Percentiles rank a stretch among this genome's conserved stretches.
Evolutionary conservation across 1,140 invertebrate genomes (phyloP).

Genomic region (Triops longicaudatus): DNA sequence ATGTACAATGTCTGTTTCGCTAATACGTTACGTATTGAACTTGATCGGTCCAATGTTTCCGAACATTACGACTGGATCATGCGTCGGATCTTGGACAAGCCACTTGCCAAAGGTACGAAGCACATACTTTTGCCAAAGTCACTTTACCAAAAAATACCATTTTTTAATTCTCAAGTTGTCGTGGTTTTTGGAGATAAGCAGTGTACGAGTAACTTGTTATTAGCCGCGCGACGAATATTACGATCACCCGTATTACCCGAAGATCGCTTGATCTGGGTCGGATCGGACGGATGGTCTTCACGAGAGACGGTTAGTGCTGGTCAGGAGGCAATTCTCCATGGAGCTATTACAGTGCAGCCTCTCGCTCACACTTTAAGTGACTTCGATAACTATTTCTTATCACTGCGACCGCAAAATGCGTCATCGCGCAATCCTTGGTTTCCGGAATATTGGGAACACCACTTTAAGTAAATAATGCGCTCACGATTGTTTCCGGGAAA

Average conservation of each 20-base stretch:
- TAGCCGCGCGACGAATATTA: conserved; percentile 37
- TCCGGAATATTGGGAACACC: conserved; percentile 54
- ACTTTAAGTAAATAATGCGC: conserved; percentile 43
- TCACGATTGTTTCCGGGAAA: no score
- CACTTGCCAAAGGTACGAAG: conserved; percentile 35
- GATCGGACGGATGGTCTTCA: conserved; percentile 48
- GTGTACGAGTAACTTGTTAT: conserved; percentile 40
- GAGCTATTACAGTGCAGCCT: conserved; percentile 49
- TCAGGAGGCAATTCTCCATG: conserved; percentile 39
- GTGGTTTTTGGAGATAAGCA: conserved; percentile 48
- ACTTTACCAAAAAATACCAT: background rate
- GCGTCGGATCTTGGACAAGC: conserved; percentile 35
- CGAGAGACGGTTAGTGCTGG: conserved; percentile 36
- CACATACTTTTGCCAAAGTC: background rate
- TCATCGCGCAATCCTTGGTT: conserved; percentile 49
- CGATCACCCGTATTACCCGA: conserved; percentile 33
- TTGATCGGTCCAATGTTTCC: background rate
- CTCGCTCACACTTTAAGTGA: conserved; percentile 41
- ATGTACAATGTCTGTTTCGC: conserved; percentile 49
- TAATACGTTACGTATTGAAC: background rate
- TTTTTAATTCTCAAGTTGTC: conserved; percentile 41
- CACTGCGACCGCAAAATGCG: conserved; percentile 37
- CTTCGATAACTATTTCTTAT: conserved; percentile 48
- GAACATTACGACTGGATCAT: conserved; percentile 43
- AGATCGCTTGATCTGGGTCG: conserved; percentile 45